Evolutionary conservation across 2,888 invertebrate genomes (phyloP).

Genomic region (Euplagia quadripunctaria): DNA sequence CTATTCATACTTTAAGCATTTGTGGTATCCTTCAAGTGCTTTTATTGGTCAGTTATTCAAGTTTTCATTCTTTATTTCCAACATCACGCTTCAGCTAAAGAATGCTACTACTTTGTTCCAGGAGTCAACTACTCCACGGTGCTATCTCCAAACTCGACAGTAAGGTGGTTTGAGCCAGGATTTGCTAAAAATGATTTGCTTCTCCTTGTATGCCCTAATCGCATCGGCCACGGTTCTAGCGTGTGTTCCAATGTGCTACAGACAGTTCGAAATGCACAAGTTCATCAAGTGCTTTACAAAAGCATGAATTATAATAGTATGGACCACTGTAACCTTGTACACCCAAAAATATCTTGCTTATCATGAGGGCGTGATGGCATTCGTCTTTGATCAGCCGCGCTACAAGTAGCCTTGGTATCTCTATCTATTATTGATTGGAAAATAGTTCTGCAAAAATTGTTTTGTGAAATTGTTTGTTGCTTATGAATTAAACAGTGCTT

Average conservation of each 20-base stretch:
- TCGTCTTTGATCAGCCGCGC: not conserved
- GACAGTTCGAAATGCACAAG: slow-evolving; percentile 65
- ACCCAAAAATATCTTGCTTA: not conserved
- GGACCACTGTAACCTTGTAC: slow-evolving; percentile 19
- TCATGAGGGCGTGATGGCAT: not conserved
- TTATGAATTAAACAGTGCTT: slow-evolving; percentile 1
- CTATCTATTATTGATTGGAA: not conserved
- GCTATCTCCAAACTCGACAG: slow-evolving; percentile 15
- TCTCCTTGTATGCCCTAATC: slow-evolving; percentile 63
- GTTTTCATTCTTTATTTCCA: not conserved
- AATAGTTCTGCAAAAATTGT: not conserved
- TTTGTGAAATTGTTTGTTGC: not conserved
- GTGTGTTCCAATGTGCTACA: slow-evolving; percentile 69
- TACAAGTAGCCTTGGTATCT: not conserved
- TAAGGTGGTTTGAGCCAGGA: slow-evolving; percentile 1
- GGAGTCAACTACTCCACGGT: slow-evolving; percentile 10
- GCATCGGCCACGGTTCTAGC: slow-evolving; percentile 58
- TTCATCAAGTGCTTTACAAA: slow-evolving; percentile 69
- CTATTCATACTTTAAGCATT: not conserved
- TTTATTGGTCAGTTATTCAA: not conserved
- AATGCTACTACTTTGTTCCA: slow-evolving; percentile 18
- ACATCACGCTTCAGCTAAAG: slow-evolving; percentile 7
- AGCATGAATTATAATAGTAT: slow-evolving; percentile 61
- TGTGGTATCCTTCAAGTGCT: not conserved
- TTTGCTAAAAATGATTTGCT: slow-evolving; percentile 63